Evolutionary conservation across 2,888 invertebrate species (phyloP), one percentile per base, ranked within the genome.

Genomic region (Cephonodes hylas): DNA sequence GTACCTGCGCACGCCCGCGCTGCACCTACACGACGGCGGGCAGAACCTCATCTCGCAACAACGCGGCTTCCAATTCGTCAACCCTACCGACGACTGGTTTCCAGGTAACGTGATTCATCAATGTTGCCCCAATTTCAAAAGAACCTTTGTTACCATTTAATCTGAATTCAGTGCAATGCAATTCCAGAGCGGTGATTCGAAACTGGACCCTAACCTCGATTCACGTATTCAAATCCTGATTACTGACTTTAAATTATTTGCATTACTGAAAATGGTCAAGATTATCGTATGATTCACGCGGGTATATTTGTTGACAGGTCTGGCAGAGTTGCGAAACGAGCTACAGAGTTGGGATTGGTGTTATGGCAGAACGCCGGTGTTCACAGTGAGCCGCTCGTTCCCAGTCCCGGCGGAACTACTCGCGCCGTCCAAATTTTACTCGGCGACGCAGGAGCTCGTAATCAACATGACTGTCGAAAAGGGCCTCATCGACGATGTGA

Each of bases 41-140:
- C 93, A 94, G 73, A 93, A 93, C 62, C 93, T 94, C 70, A 95
- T 96, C 69, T 94, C 95, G 78, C 93, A 95, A 77, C 97, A 97
- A 83, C 94, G 95, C 72, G 97, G 97, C 56, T 97, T 97, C 85
- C 96, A 97, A 80, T 94, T 95, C 81, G 92, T 98, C 59, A 97
- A 97, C 87, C 97, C 98, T 1, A 96, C 96, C 0, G 96, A 98
- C 72, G 95, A 96, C 69, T 97, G 97, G 96, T 98, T 97, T 84
- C 96, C 97, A 82, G 97, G 96, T 95, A 82, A 80, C 18, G 44
- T 42, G 18, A 46, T 42, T 25, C 25, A 53, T 7, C 38, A 38
- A 8, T 18, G 20, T 75, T 73, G 45, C 22, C 59, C 20, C 42
- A 38, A 42, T 53, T 60, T 48, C 42, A 45, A 13, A 48, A 58